These are phyloP conservation scores for Nettapus auritus DNA, from an alignment of 2,113 vertebrate species.

Conservation along the genomic window DNA sequence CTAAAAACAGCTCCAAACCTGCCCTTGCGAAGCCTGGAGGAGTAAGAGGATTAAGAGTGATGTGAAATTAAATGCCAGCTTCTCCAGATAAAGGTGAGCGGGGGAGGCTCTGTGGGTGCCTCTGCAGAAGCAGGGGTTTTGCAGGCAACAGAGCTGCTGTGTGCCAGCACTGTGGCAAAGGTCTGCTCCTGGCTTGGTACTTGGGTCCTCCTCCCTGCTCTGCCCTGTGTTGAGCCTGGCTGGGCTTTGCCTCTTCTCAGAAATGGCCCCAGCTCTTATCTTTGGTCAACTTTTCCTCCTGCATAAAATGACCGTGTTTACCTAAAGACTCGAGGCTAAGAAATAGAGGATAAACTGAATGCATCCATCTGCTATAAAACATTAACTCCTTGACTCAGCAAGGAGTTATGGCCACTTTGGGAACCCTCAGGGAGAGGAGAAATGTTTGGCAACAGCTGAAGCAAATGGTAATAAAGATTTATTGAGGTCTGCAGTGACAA, in stretches of 20 bases:
- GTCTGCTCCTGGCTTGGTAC: too few species aligned
- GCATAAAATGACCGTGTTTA: neutral
- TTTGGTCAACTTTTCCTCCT: neutral
- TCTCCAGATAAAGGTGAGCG: neutral
- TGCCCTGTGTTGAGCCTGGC: neutral
- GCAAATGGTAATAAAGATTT: conserved; percentile 22
- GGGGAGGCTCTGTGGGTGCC: neutral
- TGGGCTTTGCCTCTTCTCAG: neutral
- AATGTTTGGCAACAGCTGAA: neutral
- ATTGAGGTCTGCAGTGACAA: neutral
- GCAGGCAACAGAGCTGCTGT: neutral
- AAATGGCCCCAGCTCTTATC: neutral
- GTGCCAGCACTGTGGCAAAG: neutral
- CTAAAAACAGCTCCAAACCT: conserved; percentile 23
- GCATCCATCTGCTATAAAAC: neutral
- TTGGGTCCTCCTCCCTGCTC: too few species aligned
- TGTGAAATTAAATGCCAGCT: conserved; percentile 19
- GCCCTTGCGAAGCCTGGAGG: conserved; percentile 3
- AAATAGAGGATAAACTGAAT: neutral
- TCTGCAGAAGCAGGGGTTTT: neutral
- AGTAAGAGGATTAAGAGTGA: conserved; percentile 56
- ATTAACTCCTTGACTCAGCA: neutral
- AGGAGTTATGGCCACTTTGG: neutral
- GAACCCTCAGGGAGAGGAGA: neutral
- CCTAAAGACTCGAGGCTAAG: neutral